Evolutionary conservation across 1,140 invertebrate species (phyloP).

Genomic region (Pentalonia nigronervosa): DNA sequence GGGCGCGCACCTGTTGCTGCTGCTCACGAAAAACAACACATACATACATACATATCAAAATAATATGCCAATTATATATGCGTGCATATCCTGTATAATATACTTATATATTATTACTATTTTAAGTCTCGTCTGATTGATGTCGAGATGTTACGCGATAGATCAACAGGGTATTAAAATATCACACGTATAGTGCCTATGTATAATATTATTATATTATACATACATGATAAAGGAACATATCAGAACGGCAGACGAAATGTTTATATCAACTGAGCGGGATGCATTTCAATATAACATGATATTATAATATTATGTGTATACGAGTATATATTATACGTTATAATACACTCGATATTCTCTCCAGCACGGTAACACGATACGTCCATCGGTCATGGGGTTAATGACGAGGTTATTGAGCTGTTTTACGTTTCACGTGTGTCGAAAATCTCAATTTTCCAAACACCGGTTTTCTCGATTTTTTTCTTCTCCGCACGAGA

Average conservation of each 20-base stretch:
- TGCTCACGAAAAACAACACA: neutral
- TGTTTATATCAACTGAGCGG: neutral
- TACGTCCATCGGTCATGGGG: neutral
- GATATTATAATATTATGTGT: neutral
- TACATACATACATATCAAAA: neutral
- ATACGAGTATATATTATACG: neutral
- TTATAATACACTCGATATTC: conserved; percentile 20
- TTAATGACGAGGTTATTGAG: conserved; percentile 43
- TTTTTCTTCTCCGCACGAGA: neutral
- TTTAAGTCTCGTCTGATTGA: neutral
- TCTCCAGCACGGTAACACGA: neutral
- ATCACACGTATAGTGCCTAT: neutral
- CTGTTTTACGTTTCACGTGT: conserved; percentile 4
- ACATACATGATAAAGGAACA: neutral
- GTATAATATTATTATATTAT: neutral
- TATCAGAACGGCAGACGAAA: neutral
- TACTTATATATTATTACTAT: neutral
- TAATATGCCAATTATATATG: neutral
- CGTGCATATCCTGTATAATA: neutral
- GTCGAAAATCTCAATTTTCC: conserved; percentile 31
- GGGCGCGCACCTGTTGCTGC: neutral
- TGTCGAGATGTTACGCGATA: neutral
- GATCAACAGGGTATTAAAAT: neutral
- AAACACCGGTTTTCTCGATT: neutral
- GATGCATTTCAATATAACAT: neutral